phyloP scores from a whole-genome alignment of 53 echinoderm and acorn worm genomes.

The Mesocentrotus franciscanus region DNA sequence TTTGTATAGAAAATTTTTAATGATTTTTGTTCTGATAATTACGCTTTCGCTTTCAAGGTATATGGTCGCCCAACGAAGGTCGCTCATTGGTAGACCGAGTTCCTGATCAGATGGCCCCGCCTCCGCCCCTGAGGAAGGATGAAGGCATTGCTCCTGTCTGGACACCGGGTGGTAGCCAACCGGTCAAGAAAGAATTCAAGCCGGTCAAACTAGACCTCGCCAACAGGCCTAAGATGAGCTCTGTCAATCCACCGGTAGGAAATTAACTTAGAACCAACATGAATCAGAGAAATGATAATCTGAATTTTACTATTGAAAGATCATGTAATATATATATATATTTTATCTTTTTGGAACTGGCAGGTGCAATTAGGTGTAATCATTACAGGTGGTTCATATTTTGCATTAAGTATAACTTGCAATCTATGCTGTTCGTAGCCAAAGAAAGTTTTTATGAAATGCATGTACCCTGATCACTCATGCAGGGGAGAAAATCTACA shows the following conservation, averaged over 20 bases:
- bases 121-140: neutral
- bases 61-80: constrained; percentile 27
- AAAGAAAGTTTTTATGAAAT: no score
- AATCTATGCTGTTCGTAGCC: no score
- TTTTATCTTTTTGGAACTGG: no score
- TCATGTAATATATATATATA: no score
- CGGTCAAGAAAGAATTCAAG: constrained; percentile 81
- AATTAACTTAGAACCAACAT: neutral
- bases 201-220: constrained; percentile 78
- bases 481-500: no score
- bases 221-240: constrained; percentile 41
- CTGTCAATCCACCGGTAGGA: constrained; percentile 38
- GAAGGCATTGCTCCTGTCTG: constrained; percentile 67
- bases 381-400: no score
- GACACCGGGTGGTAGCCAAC: constrained; percentile 69
- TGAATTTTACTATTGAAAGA: no score
- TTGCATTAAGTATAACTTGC: no score
- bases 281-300: no score
- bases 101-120: neutral
- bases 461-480: no score
- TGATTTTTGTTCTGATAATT: neutral
- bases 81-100: neutral
- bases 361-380: no score
- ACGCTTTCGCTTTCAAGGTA: neutral
- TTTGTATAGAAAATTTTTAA: neutral